phyloP scores from a whole-genome alignment of 2,797 vertebrate genomes.

The Propithecus deckenii region DNA sequence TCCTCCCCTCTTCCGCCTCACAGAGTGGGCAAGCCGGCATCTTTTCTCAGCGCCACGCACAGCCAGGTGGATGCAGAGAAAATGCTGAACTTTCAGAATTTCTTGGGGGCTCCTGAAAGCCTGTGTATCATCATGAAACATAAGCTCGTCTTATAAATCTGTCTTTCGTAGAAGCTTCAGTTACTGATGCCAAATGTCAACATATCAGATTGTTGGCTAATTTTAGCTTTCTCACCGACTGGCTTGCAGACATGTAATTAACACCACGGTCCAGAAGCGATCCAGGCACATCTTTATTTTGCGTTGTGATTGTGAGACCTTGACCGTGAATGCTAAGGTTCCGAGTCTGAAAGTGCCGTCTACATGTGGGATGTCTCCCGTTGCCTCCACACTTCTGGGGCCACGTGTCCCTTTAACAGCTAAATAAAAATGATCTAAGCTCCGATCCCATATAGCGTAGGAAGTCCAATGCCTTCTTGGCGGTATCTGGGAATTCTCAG shows the following conservation, averaged over 20 bases:
- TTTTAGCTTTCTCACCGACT: slow-evolving; percentile 33
- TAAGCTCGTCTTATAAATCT: neutral
- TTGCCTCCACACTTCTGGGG: neutral
- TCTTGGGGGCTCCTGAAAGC: neutral
- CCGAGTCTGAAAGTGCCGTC: neutral
- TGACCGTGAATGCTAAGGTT: neutral
- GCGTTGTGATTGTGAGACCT: neutral
- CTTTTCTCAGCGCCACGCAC: rapidly evolving
- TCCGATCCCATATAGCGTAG: neutral
- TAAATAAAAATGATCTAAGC: neutral
- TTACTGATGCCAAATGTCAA: neutral
- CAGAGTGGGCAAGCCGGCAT: neutral
- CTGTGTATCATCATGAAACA: neutral
- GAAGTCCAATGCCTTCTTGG: neutral
- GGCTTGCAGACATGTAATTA: slow-evolving; percentile 30
- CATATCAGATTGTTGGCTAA: slow-evolving; percentile 44
- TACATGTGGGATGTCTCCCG: rapidly evolving
- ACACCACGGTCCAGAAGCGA: neutral
- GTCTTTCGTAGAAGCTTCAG: neutral
- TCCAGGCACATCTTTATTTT: neutral
- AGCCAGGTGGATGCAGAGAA: neutral
- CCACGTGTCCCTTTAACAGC: neutral
- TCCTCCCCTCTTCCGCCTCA: neutral
- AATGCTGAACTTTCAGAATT: neutral
- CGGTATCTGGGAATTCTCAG: neutral